Evolutionary conservation across 2,888 invertebrate species (phyloP), one percentile per base, ranked within the genome.

Genomic region (Heteropelma amictum): DNA sequence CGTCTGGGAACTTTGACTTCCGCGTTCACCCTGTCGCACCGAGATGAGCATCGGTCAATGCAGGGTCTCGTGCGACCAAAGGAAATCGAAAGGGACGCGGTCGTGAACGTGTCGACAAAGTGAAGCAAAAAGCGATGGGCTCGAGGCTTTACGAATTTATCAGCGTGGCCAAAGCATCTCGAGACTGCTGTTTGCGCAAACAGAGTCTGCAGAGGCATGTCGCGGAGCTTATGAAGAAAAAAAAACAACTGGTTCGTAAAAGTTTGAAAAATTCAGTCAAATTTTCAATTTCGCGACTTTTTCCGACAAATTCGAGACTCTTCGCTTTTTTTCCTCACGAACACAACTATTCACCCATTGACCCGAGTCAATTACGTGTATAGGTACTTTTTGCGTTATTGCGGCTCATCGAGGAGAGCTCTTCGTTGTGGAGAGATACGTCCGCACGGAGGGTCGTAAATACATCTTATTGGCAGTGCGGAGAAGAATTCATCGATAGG

Each of bases 81-180:
- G 54, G 33, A 21, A 10, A 35, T 17, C 14, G 30, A 19, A 26
- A 40, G 26, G 21, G 7, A 49, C 26, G 17, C 12, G 26, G 7
- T n/a, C 12, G 7, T 42, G 54, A 14, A 53, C 7, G 26, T 67
- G 21, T 63, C 19, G 56, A 40, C 7, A 61, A 26, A 17, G 23
- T 30, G 42, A 33, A 33, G 35, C 21, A 10, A 21, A 42, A 8
- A 30, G 28, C 38, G 38, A 70, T 51, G 45, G 56, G 14, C 51
- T 54, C 53, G 47, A 77, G 71, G 35, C 79, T 79, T 78, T 74
- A 64, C 64, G 71, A 80, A 82, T 83, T 83, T 83, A 83, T 83
- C 79, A 78, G 79, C 82, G 78, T 83, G 64, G 69, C 81, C 76
- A 82, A 82, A 79, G 68, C 60, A 61, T 47, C 54, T 6, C 73